Conservation (phyloP, 2,888 invertebrate species). For the Lasioglossum leucozonium region DNA sequence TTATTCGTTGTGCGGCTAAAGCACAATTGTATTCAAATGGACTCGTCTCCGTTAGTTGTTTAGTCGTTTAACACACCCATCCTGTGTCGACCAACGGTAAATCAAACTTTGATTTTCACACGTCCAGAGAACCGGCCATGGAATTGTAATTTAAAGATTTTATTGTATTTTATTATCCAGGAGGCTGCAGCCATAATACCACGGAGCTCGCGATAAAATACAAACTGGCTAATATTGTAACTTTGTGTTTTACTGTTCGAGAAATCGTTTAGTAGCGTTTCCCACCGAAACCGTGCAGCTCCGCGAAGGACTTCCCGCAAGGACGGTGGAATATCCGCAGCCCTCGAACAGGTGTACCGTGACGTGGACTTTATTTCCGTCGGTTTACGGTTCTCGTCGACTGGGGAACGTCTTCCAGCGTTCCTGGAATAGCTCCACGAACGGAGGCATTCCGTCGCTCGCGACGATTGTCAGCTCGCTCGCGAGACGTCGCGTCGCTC, state of each 20-base stretch:
- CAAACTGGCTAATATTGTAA: neutral
- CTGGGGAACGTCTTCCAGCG: slow-evolving; percentile 38
- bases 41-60: neutral
- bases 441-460: slow-evolving; percentile 41
- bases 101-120: neutral
- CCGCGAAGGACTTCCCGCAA: neutral
- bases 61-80: neutral
- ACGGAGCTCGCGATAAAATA: neutral
- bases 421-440: slow-evolving; percentile 55
- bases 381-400: slow-evolving; percentile 40
- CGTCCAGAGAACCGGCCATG: too few species aligned
- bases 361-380: slow-evolving; percentile 42
- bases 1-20: neutral
- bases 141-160: too few species aligned
- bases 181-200: neutral
- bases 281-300: neutral
- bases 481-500: slow-evolving; percentile 26
- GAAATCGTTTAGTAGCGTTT: neutral
- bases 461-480: slow-evolving; percentile 36
- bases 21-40: slow-evolving; percentile 12
- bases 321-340: neutral
- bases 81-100: neutral
- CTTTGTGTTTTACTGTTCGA: neutral
- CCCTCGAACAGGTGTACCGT: slow-evolving; percentile 11
- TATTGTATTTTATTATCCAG: neutral